These are phyloP conservation scores for Caracal caracal DNA, from an alignment of 2,113 vertebrate genomes.

Conservation along the genomic window DNA sequence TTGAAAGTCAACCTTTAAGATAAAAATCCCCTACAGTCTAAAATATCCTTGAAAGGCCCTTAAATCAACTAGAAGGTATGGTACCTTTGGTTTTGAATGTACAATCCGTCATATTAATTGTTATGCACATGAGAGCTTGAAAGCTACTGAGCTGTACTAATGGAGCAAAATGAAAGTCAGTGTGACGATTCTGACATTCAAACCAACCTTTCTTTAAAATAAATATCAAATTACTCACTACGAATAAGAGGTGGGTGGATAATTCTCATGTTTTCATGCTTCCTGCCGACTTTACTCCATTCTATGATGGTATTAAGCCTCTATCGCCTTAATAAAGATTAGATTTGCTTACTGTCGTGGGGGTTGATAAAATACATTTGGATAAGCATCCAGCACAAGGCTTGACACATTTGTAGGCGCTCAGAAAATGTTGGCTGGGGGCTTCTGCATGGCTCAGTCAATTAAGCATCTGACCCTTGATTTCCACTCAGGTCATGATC, in stretches of 20 bases:
- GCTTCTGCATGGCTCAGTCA: neutral
- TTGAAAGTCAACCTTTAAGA: slow-evolving; percentile 3
- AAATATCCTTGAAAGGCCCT: slow-evolving; percentile 40
- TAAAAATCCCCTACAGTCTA: slow-evolving; percentile 16
- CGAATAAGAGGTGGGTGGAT: neutral
- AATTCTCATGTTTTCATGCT: slow-evolving; percentile 37
- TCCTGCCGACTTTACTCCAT: neutral
- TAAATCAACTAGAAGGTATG: neutral
- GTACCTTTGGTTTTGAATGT: neutral
- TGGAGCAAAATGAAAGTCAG: neutral
- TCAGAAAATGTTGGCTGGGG: neutral
- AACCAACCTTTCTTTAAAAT: slow-evolving; percentile 47
- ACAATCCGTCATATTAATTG: slow-evolving; percentile 20
- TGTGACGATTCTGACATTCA: slow-evolving; percentile 44
- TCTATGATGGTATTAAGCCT: neutral
- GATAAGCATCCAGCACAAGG: neutral
- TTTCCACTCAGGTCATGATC: neutral
- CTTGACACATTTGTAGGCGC: neutral
- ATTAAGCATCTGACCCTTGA: neutral
- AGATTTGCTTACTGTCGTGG: slow-evolving; percentile 14
- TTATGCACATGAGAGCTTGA: neutral
- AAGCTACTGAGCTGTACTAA: slow-evolving; percentile 31
- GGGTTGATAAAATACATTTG: slow-evolving; percentile 14
- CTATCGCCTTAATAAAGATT: neutral
- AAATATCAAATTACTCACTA: slow-evolving; percentile 37